These are phyloP conservation scores for Tanypteryx hageni DNA, from an alignment of 2,888 invertebrate species.

Conservation along the genomic window DNA sequence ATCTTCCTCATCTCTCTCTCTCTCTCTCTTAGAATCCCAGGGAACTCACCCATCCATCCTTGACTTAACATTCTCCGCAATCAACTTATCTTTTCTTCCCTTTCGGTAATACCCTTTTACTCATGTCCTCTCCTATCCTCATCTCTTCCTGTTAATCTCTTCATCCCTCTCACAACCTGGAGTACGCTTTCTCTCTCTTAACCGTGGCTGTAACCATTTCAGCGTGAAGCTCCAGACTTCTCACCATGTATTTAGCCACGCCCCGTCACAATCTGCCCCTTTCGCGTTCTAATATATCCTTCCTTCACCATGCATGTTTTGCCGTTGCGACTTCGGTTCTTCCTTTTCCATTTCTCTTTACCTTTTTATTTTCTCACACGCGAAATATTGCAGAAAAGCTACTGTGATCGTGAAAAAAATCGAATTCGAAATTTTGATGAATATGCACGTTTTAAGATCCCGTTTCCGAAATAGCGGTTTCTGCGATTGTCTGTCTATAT, in stretches of 20 bases:
- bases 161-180: conserved; percentile 10
- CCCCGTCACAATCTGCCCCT: not conserved
- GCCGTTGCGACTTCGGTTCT: not conserved
- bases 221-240: not conserved
- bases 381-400: too few relatives aligned
- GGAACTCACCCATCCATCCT: not conserved
- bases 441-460: too few relatives aligned
- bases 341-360: too few relatives aligned
- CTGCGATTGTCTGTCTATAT: too few relatives aligned
- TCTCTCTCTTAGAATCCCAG: not conserved
- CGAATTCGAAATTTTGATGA: too few relatives aligned
- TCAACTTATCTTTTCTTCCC: not conserved
- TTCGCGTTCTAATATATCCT: not conserved
- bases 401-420: too few relatives aligned
- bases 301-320: not conserved
- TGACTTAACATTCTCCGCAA: not conserved
- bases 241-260: not conserved
- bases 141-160: not conserved
- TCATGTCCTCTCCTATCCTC: not conserved
- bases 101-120: not conserved
- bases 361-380: too few relatives aligned
- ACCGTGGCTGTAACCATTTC: conserved; percentile 18
- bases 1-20: not conserved
- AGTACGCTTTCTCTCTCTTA: conserved; percentile 5
- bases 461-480: too few relatives aligned